Percentiles rank a stretch among this genome's conserved stretches.
Conservation (phyloP, 1,140 invertebrate species). For the Tigriopus japonicus region DNA sequence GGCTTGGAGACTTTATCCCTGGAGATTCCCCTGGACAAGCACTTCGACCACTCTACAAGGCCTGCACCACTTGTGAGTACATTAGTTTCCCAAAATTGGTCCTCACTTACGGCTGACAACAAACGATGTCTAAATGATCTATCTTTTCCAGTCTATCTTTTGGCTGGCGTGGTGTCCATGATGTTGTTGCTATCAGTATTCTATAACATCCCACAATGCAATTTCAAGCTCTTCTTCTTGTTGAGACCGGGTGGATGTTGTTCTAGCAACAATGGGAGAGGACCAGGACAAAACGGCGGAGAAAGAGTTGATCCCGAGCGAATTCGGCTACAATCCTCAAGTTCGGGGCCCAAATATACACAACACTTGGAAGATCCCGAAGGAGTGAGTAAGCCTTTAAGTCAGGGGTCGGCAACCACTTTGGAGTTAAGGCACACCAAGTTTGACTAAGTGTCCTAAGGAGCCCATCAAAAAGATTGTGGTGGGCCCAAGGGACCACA, state of each 20-base stretch:
- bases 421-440: no score
- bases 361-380: no score
- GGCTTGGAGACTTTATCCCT: slow-evolving; percentile 67
- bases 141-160: neutral
- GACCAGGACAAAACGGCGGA: no score
- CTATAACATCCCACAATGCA: neutral
- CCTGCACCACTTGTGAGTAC: neutral
- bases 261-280: no score
- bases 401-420: no score
- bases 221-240: neutral
- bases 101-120: neutral
- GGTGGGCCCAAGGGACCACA: no score
- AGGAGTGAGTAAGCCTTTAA: no score
- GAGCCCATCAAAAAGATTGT: no score
- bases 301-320: no score
- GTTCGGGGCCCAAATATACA: no score
- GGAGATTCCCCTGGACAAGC: slow-evolving; percentile 33
- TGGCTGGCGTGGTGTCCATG: neutral
- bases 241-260: neutral
- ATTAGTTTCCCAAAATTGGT: neutral
- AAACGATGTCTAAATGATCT: neutral
- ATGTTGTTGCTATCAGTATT: neutral
- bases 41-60: neutral
- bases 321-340: no score
- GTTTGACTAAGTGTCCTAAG: no score